Evolutionary conservation across 1,140 invertebrate genomes (phyloP).

Genomic region (Lucilia cuprina): DNA sequence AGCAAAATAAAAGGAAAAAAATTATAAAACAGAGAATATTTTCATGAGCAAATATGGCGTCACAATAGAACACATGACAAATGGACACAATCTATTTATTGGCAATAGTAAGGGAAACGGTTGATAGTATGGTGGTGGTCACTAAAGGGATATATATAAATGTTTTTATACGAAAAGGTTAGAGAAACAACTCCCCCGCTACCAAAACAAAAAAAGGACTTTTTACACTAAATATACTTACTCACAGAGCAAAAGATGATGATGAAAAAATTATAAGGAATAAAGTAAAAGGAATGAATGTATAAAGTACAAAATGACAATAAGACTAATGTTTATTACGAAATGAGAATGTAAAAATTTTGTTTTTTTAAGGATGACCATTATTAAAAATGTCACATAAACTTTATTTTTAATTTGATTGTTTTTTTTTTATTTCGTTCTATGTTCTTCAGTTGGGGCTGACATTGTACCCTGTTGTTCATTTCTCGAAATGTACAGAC

Average conservation of each 20-base stretch:
- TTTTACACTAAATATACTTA: not conserved
- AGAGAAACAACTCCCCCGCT: not conserved
- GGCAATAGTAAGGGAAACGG: not conserved
- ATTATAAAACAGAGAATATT: not conserved
- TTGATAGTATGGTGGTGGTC: not conserved
- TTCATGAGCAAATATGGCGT: constrained; percentile 28
- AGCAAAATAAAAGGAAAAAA: not conserved
- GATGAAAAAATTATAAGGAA: not conserved
- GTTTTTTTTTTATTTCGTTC: not conserved
- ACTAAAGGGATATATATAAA: not conserved
- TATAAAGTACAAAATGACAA: constrained; percentile 22
- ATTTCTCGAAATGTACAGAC: not conserved
- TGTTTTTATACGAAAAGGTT: not conserved
- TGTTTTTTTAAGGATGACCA: constrained; percentile 26
- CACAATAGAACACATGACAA: constrained; percentile 34
- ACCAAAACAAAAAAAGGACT: not conserved
- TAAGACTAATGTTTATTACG: constrained; percentile 32
- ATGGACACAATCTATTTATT: constrained; percentile 30
- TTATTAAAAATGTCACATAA: constrained; percentile 35
- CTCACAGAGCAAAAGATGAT: too few species aligned
- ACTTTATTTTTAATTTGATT: constrained; percentile 34
- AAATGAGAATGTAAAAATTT: constrained; percentile 28
- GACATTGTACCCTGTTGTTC: not conserved
- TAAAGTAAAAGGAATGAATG: not conserved
- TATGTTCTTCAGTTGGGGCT: not conserved